Conservation (phyloP, 2,888 invertebrate genomes). For the Pollenia griseotomentosa region DNA sequence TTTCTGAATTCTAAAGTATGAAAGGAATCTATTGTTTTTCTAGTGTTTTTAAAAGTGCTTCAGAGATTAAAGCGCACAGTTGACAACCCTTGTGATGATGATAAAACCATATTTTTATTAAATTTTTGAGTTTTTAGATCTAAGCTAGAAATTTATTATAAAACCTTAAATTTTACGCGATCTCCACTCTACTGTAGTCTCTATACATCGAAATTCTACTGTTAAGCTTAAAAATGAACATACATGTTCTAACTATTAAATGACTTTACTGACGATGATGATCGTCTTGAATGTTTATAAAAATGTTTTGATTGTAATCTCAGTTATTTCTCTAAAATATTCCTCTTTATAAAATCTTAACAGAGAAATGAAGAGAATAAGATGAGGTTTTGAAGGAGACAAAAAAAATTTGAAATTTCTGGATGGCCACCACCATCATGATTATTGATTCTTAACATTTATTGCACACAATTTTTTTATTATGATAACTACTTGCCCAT, state of each 20-base stretch:
- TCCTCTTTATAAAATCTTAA: background rate
- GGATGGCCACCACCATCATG: constrained; percentile 7
- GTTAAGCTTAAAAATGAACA: background rate
- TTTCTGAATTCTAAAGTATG: no score
- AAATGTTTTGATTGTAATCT: constrained; percentile 61
- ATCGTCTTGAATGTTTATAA: constrained; percentile 44
- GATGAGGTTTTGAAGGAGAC: background rate
- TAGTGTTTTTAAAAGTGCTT: no score
- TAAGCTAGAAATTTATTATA: no score
- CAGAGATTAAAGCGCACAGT: no score
- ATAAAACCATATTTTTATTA: no score
- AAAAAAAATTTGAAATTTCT: background rate
- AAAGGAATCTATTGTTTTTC: no score
- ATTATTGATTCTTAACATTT: constrained; percentile 41
- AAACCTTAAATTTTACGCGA: no score
- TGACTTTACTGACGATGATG: background rate
- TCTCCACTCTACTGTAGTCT: no score
- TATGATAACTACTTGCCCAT: constrained; percentile 35
- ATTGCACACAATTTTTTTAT: constrained; percentile 31
- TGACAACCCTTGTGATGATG: no score
- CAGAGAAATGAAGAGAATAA: background rate
- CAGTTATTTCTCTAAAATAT: constrained; percentile 38
- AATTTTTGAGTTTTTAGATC: no score
- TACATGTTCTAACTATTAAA: constrained; percentile 15
- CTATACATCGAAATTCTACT: background rate